Percentiles rank a stretch among this genome's conserved stretches.
Conservation (phyloP, 1,140 invertebrate species). For the Bombus waltoni region DNA sequence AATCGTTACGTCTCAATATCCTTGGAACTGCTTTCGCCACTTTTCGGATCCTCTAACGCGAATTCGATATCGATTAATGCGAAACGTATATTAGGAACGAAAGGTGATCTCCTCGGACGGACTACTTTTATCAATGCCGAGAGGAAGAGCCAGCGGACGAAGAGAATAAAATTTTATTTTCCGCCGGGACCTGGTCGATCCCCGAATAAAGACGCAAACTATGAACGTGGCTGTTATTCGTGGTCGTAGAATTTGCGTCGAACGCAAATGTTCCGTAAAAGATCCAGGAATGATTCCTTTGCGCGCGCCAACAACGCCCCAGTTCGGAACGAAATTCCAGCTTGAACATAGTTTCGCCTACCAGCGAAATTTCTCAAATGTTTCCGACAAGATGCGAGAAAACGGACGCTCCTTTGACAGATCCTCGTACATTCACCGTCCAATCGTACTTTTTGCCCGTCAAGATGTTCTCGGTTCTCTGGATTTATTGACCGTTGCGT, state of each 20-base stretch:
- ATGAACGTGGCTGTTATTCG: not conserved
- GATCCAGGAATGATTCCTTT: not conserved
- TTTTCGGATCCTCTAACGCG: not conserved
- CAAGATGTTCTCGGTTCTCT: not conserved
- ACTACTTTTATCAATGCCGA: not conserved
- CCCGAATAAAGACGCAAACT: not conserved
- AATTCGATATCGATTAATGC: conserved; percentile 11
- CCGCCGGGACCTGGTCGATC: not conserved
- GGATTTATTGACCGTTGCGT: not conserved
- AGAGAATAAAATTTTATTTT: conserved; percentile 39
- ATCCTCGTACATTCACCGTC: not conserved
- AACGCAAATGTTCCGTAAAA: conserved; percentile 17
- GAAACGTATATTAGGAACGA: conserved; percentile 21
- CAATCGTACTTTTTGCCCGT: not conserved
- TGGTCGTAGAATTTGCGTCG: not conserved
- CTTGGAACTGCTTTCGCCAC: too few species aligned
- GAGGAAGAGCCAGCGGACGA: not conserved
- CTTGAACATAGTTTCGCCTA: not conserved
- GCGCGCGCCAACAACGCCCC: not conserved
- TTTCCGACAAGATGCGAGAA: not conserved
- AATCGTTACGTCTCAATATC: not conserved
- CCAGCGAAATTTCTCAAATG: not conserved
- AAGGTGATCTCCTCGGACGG: not conserved
- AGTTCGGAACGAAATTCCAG: not conserved
- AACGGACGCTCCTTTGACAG: not conserved